A percentile compares a stretch with the other conserved stretches of the same genome.
phyloP scores from a whole-genome alignment of 2,113 vertebrate species.

The Piprites chloris region DNA sequence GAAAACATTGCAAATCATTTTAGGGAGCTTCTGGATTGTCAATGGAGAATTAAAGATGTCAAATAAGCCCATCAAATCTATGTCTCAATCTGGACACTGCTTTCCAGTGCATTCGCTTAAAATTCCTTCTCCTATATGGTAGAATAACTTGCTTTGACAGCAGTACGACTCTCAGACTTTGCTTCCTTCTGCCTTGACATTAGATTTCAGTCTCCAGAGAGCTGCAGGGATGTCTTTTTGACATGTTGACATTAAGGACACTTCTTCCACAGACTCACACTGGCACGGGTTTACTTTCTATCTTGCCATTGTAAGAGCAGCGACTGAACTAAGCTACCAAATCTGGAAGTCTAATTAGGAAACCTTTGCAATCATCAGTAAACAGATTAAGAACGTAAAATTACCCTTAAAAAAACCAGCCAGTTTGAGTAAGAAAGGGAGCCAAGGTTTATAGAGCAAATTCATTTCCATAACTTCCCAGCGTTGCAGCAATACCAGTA shows the following conservation, averaged over 20 bases:
- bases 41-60: constrained; percentile 50
- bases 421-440: background rate
- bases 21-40: constrained; percentile 44
- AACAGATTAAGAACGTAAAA: background rate
- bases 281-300: background rate
- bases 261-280: constrained; percentile 39
- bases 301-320: background rate
- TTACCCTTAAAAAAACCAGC: background rate
- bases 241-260: constrained; percentile 59
- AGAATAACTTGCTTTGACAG: constrained; percentile 58
- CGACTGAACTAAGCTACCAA: background rate
- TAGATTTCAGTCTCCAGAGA: constrained; percentile 48
- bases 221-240: constrained; percentile 54
- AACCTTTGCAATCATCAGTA: background rate
- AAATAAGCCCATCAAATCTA: constrained; percentile 44
- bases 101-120: constrained; percentile 38
- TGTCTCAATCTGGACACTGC: constrained; percentile 45
- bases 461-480: background rate
- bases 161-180: constrained; percentile 13
- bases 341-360: constrained; percentile 2
- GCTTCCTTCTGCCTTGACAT: constrained; percentile 51
- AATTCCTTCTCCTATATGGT: constrained; percentile 6
- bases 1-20: constrained; percentile 67
- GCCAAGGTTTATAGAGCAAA: background rate
- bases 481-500: background rate